phyloP scores from a whole-genome alignment of 2,113 vertebrate species.

The Phaetusa simplex region DNA sequence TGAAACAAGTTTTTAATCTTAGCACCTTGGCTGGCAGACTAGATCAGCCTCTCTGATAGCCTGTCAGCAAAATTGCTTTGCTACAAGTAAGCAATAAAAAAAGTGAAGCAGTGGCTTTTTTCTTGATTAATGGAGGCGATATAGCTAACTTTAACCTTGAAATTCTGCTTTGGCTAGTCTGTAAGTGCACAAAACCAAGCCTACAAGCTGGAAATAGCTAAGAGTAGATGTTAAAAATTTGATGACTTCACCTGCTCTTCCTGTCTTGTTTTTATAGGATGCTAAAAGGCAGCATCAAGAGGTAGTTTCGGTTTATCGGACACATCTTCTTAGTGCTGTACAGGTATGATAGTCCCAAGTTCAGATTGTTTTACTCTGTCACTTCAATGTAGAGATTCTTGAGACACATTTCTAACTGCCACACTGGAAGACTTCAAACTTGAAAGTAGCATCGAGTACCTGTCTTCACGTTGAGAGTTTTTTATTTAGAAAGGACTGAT shows the following conservation, averaged over 20 bases:
- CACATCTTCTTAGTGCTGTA: slow-evolving; percentile 95
- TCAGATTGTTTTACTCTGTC: not conserved
- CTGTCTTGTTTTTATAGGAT: slow-evolving; percentile 70
- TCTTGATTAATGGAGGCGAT: not conserved
- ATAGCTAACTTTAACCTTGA: not conserved
- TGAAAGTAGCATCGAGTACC: not conserved
- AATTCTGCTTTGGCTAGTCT: not conserved
- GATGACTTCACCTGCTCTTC: not conserved
- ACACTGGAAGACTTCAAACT: not conserved
- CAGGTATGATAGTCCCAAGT: slow-evolving; percentile 78
- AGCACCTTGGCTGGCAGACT: not conserved
- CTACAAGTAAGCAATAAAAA: not conserved
- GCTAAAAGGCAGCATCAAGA: slow-evolving; percentile 93
- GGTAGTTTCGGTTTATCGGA: slow-evolving; percentile 93
- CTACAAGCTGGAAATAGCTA: not conserved
- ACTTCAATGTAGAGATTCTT: fast-evolving
- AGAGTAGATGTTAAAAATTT: not conserved
- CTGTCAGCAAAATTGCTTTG: not conserved
- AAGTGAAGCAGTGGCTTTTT: not conserved
- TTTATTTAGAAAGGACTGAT: not conserved
- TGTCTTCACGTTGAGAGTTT: not conserved
- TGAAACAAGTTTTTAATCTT: not conserved
- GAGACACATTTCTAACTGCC: not conserved
- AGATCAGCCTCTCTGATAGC: not conserved
- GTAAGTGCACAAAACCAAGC: not conserved